Evolutionary conservation across 2,888 invertebrate genomes (phyloP).

Genomic region (Cosmorhoe ocellata): DNA sequence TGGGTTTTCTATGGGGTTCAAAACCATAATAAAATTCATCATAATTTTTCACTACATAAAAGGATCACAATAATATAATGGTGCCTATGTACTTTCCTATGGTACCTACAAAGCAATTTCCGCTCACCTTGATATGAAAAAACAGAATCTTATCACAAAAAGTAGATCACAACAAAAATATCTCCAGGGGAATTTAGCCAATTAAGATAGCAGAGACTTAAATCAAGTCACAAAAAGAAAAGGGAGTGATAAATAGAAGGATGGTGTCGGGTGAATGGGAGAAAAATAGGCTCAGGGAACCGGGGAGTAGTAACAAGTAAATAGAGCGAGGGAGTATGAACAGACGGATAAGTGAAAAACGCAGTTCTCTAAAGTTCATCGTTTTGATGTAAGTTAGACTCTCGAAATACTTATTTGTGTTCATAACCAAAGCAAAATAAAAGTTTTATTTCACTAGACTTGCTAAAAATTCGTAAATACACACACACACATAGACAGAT

Average conservation of each 20-base stretch:
- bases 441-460: too few species aligned
- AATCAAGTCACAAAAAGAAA: conserved; percentile 70
- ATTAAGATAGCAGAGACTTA: conserved; percentile 71
- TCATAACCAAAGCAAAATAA: too few species aligned
- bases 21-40: too few species aligned
- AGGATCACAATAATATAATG: not conserved
- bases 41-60: too few species aligned
- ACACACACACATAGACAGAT: too few species aligned
- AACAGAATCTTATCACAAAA: conserved; percentile 37
- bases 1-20: too few species aligned
- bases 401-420: too few species aligned
- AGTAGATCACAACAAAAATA: conserved; percentile 47
- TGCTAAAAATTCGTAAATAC: too few species aligned
- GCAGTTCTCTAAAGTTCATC: too few species aligned
- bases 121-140: conserved; percentile 36
- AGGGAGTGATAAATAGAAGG: conserved; percentile 70
- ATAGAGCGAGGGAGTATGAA: not conserved
- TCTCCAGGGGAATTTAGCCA: conserved; percentile 61
- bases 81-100: not conserved
- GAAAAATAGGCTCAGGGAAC: conserved; percentile 66
- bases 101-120: conserved; percentile 13
- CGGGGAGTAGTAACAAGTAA: conserved; percentile 22
- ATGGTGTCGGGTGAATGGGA: conserved; percentile 57
- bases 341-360: not conserved
- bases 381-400: too few species aligned